Evolutionary conservation across 2,797 vertebrate species (phyloP), one percentile per base, ranked within the genome.

Genomic region (Coilia nasus): DNA sequence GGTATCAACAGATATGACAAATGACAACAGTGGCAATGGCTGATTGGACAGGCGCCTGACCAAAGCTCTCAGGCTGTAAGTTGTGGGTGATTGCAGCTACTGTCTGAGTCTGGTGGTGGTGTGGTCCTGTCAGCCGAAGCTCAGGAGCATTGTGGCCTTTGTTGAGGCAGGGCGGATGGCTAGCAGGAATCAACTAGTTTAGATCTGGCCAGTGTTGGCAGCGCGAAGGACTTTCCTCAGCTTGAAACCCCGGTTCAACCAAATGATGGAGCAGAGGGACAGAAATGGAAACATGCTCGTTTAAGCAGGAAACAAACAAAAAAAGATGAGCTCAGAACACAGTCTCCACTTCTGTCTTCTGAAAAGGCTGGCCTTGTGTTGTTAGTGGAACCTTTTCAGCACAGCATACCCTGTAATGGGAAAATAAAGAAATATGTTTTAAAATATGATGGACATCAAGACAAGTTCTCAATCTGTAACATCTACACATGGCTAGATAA

Each of bases 211-310:
- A 0, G 93, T 93, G 92, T 93, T 94, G 87, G 89, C 91, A 85
- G 86, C 87, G 89, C 87, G 90, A 82, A 90, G 90, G 87, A 94
- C 94, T 96, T 96, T 96, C 94, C 97, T 96, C 86, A 97, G 94
- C 91, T 97, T 97, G 93, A 97, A 96, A 82, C 97, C 97, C 35
- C 96, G 94, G 93, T 96, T 97, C 91, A 96, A 84, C 97, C 97
- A 97, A 92, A 97, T 90, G 88, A 97, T 97, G 95, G 96, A 97
- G 94, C 97, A 96, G 83, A 97, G 96, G 88, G 95, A 96, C 89
- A 94, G 94, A 89, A 92, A 93, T 89, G 96, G 95, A 90, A 97
- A 96, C 97, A 98, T 98, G 95, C 97, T 97, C 96, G 89, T 92
- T 91, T 86, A 90, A 91, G 91, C 89, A 78, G 91, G 86, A 86